phyloP scores from a whole-genome alignment of 2,797 vertebrate genomes.

The Mormyrus hasselquistii region DNA sequence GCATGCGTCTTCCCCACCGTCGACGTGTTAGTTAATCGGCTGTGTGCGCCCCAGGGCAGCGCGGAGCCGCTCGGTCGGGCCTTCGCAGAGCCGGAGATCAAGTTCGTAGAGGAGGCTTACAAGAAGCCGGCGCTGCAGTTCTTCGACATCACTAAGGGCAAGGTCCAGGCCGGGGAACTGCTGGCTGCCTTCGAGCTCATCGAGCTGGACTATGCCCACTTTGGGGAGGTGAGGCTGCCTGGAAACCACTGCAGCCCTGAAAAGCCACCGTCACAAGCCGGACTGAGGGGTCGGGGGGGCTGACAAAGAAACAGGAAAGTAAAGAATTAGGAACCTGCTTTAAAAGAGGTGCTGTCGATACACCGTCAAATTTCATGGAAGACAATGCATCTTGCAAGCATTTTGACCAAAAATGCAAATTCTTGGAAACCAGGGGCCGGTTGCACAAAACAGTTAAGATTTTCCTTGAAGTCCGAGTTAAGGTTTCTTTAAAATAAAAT shows the following conservation, averaged over 20 bases:
- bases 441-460: neutral
- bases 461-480: neutral
- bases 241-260: neutral
- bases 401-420: neutral
- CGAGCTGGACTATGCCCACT: constrained; percentile 77
- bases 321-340: neutral
- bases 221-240: constrained; percentile 70
- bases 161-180: constrained; percentile 70
- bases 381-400: neutral
- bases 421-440: neutral
- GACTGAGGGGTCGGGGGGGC: neutral
- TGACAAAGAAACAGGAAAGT: neutral
- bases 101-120: constrained; percentile 73
- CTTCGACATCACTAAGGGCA: constrained; percentile 76
- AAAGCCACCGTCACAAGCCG: neutral
- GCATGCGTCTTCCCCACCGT: neutral
- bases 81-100: constrained; percentile 74
- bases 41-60: constrained; percentile 52
- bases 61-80: constrained; percentile 72
- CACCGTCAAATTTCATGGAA: neutral
- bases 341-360: neutral
- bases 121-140: constrained; percentile 71
- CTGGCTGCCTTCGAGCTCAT: constrained; percentile 85
- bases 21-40: neutral
- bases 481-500: neutral